Base-by-base conservation (phyloP, 2,113 vertebrate genomes). In the Excalfactoria chinensis region DNA sequence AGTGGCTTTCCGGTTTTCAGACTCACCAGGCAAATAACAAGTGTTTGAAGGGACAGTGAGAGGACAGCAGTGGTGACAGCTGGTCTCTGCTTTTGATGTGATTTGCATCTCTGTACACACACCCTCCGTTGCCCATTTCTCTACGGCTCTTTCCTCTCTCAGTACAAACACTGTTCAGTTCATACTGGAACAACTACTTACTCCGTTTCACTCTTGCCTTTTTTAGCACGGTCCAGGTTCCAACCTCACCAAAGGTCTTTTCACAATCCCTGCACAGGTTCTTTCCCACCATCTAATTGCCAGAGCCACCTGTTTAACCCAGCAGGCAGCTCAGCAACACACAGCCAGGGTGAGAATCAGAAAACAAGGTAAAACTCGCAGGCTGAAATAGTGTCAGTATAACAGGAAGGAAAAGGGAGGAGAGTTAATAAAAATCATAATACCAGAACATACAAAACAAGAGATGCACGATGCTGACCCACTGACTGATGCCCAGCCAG, bases 131-230 rank as follows among this genome's bases (percentile, higher is more conserved):
- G 20, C 66, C 23, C 66, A 68, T 18, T 48, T 48, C 26, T 22
- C 64, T 30, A 22, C 6, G 4, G 21, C 43, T 18, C 63, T 12
- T 6, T 32, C 15, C 3, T 22, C 48, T 56, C 23, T 10, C 35
- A 7, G 6, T 8, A 3, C 3, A 37, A 67, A 67, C 2, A 1
- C 4, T 48, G 10, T 4, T 19, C 5, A 1, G 3, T 23, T 34
- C 48, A n/a, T 76, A 64, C 37, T 23, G 0, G 48, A 7, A 46
- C 3, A 5, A 49, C 4, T 2, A 7, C 9, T n/a, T 34, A 4
- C 9, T 1, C 3, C 7, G 30, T 28, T 28, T 30, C 71, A 32
- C 43, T 8, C 8, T 6, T 16, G 3, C 22, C 15, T 8, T 19
- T 8, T 3, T 5, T 40, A 51, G 41, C 13, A 2, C 35, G 43